A percentile compares a stretch with the other conserved stretches of the same genome.
These are phyloP conservation scores for Lomographa bimaculata DNA, from an alignment of 2,888 invertebrate genomes.

Conservation along the genomic window DNA sequence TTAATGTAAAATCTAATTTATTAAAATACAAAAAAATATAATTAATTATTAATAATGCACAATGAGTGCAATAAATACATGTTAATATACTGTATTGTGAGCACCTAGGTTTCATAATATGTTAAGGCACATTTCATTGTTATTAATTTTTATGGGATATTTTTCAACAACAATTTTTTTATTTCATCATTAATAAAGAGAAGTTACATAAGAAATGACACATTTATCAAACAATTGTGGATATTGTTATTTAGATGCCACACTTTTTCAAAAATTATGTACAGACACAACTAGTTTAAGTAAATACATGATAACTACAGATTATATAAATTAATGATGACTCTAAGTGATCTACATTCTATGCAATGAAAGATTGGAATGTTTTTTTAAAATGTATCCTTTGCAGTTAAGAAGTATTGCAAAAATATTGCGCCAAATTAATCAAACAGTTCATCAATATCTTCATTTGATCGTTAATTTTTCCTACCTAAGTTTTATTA, in stretches of 20 bases:
- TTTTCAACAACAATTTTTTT: not conserved
- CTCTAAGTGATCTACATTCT: conserved; percentile 4
- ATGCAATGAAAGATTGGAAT: conserved; percentile 18
- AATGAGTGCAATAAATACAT: conserved; percentile 29
- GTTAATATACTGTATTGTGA: conserved; percentile 25
- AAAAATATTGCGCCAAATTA: not conserved
- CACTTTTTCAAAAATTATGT: no score
- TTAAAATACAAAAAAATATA: conserved; percentile 5
- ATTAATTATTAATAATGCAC: conserved; percentile 4
- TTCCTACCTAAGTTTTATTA: no score
- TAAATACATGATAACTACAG: no score
- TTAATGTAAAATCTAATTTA: conserved; percentile 21
- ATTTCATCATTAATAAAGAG: no score
- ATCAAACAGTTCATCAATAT: not conserved
- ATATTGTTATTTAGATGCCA: no score
- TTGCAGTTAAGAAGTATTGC: conserved; percentile 1
- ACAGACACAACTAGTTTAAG: no score
- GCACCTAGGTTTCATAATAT: conserved; percentile 30
- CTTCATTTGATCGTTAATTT: no score
- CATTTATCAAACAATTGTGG: no score
- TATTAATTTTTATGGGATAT: conserved; percentile 13
- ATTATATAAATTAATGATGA: not conserved
- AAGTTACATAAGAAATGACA: no score
- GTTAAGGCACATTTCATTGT: conserved; percentile 35
- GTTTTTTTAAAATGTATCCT: conserved; percentile 10